Percentiles rank a stretch among this genome's conserved stretches.
These are phyloP conservation scores for Cephalopterus ornatus DNA, from an alignment of 2,113 vertebrate species.

Conservation along the genomic window DNA sequence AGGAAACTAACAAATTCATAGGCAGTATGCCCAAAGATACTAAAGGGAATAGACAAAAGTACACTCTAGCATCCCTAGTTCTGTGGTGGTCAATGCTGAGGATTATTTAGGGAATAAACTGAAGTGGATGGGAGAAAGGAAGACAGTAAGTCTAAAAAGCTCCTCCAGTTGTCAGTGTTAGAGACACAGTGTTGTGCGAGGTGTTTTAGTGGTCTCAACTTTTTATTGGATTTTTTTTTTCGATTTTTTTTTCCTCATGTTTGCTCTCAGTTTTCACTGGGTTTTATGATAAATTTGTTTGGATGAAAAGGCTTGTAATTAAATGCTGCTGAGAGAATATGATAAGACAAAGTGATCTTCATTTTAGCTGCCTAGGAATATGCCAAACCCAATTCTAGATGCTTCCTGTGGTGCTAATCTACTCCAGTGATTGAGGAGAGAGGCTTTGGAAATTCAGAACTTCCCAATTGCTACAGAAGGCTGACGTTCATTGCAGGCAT, in stretches of 20 bases:
- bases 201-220: neutral
- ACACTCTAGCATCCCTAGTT: neutral
- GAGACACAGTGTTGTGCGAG: neutral
- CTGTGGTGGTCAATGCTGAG: neutral
- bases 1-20: neutral
- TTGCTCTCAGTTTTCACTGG: neutral
- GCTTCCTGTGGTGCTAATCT: neutral
- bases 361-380: neutral
- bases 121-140: neutral
- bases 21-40: neutral
- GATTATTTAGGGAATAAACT: neutral
- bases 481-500: neutral
- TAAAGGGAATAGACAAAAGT: neutral
- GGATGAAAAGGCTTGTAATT: neutral
- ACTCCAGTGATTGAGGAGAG: accelerated
- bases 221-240: neutral
- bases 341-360: neutral
- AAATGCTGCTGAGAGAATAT: neutral
- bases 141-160: neutral
- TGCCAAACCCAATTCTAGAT: neutral
- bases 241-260: neutral
- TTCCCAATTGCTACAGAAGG: neutral
- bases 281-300: neutral
- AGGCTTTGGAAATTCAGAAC: neutral
- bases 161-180: neutral